A percentile compares a stretch with the other conserved stretches of the same genome.
phyloP scores from a whole-genome alignment of 1,140 invertebrate species.

The Diorhabda elongata region DNA sequence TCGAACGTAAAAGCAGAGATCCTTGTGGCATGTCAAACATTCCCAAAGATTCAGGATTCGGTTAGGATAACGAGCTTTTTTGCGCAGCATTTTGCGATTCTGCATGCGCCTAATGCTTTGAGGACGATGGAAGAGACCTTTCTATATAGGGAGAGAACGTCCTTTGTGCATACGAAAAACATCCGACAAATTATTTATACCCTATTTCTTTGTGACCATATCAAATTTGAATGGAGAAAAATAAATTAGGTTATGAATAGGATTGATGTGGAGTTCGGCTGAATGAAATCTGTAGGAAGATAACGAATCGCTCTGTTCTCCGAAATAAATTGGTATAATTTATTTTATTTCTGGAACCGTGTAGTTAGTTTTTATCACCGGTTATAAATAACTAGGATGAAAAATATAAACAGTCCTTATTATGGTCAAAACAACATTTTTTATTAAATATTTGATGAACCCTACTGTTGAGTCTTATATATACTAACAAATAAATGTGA shows the following conservation, averaged over 20 bases:
- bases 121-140: slow-evolving; percentile 17
- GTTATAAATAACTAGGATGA: too few relatives aligned
- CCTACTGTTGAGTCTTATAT: too few relatives aligned
- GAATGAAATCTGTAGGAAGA: neutral
- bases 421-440: too few relatives aligned
- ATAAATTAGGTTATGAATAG: slow-evolving; percentile 3
- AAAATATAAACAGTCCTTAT: too few relatives aligned
- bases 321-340: neutral
- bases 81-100: slow-evolving; percentile 16
- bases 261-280: neutral
- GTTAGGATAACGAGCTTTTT: slow-evolving; percentile 19
- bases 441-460: too few relatives aligned
- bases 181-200: slow-evolving; percentile 20
- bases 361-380: too few relatives aligned
- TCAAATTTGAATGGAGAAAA: slow-evolving; percentile 12
- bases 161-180: slow-evolving; percentile 18
- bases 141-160: slow-evolving; percentile 9
- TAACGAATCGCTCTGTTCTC: neutral
- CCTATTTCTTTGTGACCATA: slow-evolving; percentile 14
- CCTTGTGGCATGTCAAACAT: slow-evolving; percentile 16
- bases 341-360: neutral
- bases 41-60: slow-evolving; percentile 5
- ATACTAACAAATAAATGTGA: too few relatives aligned
- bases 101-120: slow-evolving; percentile 15
- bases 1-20: slow-evolving; percentile 8